phyloP scores from a whole-genome alignment of 2,797 vertebrate genomes.

The Diceros bicornis region DNA sequence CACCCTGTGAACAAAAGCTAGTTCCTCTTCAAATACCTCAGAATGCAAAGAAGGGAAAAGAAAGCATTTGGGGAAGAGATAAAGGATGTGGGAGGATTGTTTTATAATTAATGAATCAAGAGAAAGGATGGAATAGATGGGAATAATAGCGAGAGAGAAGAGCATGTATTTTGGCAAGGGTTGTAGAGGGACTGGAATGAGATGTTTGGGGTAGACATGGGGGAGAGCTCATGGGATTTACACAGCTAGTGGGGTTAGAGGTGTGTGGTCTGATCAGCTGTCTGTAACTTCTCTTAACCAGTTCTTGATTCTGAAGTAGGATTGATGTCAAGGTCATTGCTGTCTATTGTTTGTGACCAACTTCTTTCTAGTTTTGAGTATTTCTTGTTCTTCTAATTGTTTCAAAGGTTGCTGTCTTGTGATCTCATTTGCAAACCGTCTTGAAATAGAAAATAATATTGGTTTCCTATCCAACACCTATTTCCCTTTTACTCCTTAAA shows the following conservation, averaged over 20 bases:
- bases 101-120: conserved; percentile 16
- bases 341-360: conserved; percentile 10
- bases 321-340: neutral
- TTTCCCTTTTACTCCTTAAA: conserved; percentile 17
- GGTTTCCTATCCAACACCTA: neutral
- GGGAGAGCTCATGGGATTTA: neutral
- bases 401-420: neutral
- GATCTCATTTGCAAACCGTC: conserved; percentile 7
- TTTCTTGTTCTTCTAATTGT: conserved; percentile 5
- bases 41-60: neutral
- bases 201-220: neutral
- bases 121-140: neutral
- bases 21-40: neutral
- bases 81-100: neutral
- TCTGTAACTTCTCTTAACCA: neutral
- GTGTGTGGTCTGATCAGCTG: neutral
- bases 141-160: neutral
- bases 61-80: neutral
- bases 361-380: conserved; percentile 17
- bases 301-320: conserved; percentile 21
- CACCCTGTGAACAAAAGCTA: neutral
- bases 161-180: neutral
- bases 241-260: neutral
- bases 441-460: conserved; percentile 20
- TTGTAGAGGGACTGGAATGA: neutral